Evolutionary conservation across 2,888 invertebrate genomes (phyloP).

Genomic region (Byasa hedistus): DNA sequence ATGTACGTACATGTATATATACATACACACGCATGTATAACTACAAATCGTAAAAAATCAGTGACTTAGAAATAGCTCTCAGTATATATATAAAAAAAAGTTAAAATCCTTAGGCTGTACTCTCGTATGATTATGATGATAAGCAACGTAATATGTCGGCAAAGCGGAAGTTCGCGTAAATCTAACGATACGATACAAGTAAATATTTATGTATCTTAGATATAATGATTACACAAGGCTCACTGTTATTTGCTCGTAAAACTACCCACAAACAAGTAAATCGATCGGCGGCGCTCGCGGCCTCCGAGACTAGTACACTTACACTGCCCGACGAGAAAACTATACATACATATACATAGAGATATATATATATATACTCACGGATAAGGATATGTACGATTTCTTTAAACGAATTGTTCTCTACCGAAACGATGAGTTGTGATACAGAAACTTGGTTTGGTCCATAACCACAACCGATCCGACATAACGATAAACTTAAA

Average conservation of each 20-base stretch:
- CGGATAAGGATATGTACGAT: slow-evolving; percentile 76
- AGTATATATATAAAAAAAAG: slow-evolving; percentile 69
- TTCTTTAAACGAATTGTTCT: slow-evolving; percentile 58
- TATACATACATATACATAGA: slow-evolving; percentile 46
- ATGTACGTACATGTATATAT: background rate
- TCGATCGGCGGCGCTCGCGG: slow-evolving; percentile 47
- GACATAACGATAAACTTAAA: slow-evolving; percentile 56
- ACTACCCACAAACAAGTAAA: slow-evolving; percentile 56
- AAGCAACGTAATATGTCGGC: slow-evolving; percentile 79
- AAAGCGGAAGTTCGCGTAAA: slow-evolving; percentile 78
- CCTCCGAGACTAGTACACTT: slow-evolving; percentile 48
- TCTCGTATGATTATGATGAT: slow-evolving; percentile 76
- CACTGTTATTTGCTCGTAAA: slow-evolving; percentile 61
- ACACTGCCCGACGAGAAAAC: slow-evolving; percentile 46
- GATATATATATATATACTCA: slow-evolving; percentile 45
- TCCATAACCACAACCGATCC: slow-evolving; percentile 68
- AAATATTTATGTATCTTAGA: slow-evolving; percentile 78
- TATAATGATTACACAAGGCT: slow-evolving; percentile 77
- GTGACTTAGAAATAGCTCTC: slow-evolving; percentile 80
- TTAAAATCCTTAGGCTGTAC: slow-evolving; percentile 81
- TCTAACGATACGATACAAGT: slow-evolving; percentile 78
- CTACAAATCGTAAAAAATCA: slow-evolving; percentile 73
- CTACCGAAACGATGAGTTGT: slow-evolving; percentile 44
- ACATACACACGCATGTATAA: slow-evolving; percentile 27
- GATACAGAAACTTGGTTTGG: slow-evolving; percentile 54